Evolutionary conservation across 2,113 vertebrate genomes (phyloP), one percentile per base, ranked within the genome.

Genomic region (Psittacula cyanocephala): DNA sequence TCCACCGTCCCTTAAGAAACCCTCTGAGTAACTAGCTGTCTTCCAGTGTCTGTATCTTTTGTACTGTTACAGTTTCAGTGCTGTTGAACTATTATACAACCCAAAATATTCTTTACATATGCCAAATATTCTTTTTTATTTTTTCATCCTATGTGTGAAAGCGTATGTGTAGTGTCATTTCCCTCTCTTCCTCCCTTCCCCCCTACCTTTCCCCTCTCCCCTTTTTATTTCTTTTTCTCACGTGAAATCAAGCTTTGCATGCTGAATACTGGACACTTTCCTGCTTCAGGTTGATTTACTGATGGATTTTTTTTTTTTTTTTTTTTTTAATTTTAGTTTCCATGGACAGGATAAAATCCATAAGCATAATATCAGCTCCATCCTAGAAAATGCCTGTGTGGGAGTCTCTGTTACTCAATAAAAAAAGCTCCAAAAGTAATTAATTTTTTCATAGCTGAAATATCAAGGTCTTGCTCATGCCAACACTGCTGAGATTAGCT

Each of bases 191-290:
- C 7, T 59, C 9, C 23, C 6, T 8, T 2, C 28, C 5, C 12
- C 9, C 18, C 5, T 10, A 2, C 28, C 6, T 11, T 67, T 46
- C 10, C 2, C 8, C 1, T 2, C 3, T 1, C 2, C 13, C 6
- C 17, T 16, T 77, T 53, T 41, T 17, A 5, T 67, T 16, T 68
- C 2, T 47, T 64, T 52, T 57, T 9, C 5, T 59, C 4, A 15
- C 12, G 4, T 49, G 28, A 91, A 68, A 74, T 63, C 18, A 86
- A 20, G 11, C 5, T 68, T 59, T 83, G 10, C 44, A 25, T 41
- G 24, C 7, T 77, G 59, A 68, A 53, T 14, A 31, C 7, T 46
- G 33, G 1, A 17, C 65, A 47, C 16, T 44, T 77, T 60, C 12
- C 37, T 44, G 4, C 17, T 84, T 74, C 69, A 41, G 2, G 18